These are phyloP conservation scores for Carassius gibelio DNA, from an alignment of 2,113 vertebrate species.

Conservation along the genomic window DNA sequence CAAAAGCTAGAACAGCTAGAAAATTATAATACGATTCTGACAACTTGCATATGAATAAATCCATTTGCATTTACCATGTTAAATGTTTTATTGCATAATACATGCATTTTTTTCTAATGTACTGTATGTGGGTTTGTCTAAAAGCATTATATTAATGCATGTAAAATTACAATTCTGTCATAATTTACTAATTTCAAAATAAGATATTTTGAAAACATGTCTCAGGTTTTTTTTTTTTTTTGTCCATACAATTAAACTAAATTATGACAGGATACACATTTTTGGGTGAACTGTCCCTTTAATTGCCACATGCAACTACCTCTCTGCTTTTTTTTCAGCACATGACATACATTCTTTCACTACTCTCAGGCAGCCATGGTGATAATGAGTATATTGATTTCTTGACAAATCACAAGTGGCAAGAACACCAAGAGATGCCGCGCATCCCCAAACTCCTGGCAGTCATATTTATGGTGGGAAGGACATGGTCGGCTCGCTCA, in stretches of 20 bases:
- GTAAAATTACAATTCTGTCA: neutral
- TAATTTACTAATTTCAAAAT: neutral
- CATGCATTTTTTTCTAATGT: too few relatives aligned
- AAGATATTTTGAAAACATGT: neutral
- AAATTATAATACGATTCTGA: neutral
- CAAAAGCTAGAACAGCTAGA: neutral
- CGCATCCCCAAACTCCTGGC: constrained; percentile 11
- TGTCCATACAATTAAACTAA: neutral
- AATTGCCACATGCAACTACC: neutral
- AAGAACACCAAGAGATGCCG: neutral
- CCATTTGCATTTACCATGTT: neutral
- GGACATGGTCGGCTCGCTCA: neutral
- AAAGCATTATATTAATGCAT: neutral
- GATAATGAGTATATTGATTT: constrained; percentile 52
- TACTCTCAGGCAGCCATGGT: constrained; percentile 33
- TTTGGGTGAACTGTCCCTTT: neutral
- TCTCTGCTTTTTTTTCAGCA: neutral
- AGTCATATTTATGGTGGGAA: constrained; percentile 25
- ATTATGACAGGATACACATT: neutral
- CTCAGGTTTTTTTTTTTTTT: too few relatives aligned
- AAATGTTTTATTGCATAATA: neutral
- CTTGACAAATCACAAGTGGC: constrained; percentile 4
- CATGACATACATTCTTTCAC: constrained; percentile 12
- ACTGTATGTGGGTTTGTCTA: neutral
- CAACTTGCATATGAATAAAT: too few relatives aligned